Conservation (phyloP, 2,888 invertebrate species). For the Chamaedrilus cognettii region DNA sequence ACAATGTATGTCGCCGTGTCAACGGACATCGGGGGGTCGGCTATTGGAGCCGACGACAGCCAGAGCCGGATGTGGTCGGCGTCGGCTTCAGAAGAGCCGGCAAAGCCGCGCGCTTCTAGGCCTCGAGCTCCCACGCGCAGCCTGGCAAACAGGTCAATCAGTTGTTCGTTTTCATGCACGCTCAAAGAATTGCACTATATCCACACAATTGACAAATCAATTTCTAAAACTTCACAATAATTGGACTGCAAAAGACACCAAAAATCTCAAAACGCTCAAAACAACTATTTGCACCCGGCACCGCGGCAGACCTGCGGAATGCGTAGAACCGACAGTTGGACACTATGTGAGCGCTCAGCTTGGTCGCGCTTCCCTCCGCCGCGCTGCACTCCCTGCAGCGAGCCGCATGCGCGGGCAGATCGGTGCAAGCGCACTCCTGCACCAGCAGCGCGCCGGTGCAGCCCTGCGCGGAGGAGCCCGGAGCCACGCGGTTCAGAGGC, state of each 20-base stretch:
- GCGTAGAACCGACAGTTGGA: background rate
- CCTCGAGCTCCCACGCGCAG: background rate
- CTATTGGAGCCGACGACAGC: conserved; percentile 25
- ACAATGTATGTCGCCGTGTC: conserved; percentile 81
- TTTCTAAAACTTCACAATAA: no score
- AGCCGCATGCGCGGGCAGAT: background rate
- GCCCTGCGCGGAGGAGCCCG: background rate
- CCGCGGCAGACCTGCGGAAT: background rate
- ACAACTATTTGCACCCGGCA: no score
- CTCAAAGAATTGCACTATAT: no score
- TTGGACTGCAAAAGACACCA: no score
- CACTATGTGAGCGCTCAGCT: no score
- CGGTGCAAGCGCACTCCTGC: background rate
- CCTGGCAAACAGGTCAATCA: no score
- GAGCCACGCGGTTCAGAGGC: background rate
- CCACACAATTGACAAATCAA: no score
- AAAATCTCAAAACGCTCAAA: no score
- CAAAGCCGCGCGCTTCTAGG: background rate
- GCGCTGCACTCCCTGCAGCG: background rate
- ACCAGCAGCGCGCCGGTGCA: no score
- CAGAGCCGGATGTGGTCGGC: background rate
- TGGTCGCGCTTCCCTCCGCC: background rate
- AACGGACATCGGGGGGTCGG: conserved; percentile 51
- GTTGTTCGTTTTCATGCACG: no score
- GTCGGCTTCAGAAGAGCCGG: background rate